These are phyloP conservation scores for Corydoras sp. DNA, from an alignment of 2,113 vertebrate genomes.

Conservation along the genomic window DNA sequence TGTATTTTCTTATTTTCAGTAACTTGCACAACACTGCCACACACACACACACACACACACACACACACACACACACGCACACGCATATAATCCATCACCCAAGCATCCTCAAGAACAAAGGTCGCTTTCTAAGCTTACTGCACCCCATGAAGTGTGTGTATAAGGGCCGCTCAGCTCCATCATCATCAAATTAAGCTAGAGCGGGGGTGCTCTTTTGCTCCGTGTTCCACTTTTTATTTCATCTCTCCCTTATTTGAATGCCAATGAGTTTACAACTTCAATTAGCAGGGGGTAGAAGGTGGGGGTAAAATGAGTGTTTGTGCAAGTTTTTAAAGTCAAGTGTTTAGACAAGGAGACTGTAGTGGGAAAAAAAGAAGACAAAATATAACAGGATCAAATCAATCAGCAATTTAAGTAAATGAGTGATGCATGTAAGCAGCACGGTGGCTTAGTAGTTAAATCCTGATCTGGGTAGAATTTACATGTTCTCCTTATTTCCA, in stretches of 20 bases:
- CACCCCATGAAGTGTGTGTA: constrained; percentile 26
- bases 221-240: constrained; percentile 18
- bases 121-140: constrained; percentile 31
- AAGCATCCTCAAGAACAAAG: constrained; percentile 31
- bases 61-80: constrained; percentile 9
- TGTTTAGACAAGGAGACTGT: background rate
- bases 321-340: no score
- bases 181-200: constrained; percentile 41
- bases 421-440: background rate
- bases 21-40: no score
- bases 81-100: background rate
- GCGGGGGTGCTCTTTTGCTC: constrained; percentile 31
- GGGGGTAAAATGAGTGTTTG: constrained; percentile 38
- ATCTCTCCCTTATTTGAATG: constrained; percentile 26
- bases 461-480: no score
- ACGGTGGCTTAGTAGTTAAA: no score
- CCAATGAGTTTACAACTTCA: constrained; percentile 42
- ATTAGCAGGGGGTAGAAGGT: constrained; percentile 45
- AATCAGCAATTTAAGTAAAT: constrained; percentile 24
- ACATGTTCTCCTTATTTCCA: no score
- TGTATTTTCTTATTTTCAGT: no score
- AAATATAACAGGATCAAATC: constrained; percentile 17
- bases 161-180: constrained; percentile 24
- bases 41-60: constrained; percentile 2
- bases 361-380: constrained; percentile 14